Base-by-base conservation (phyloP, 1,140 invertebrate species). In the Cyrtorhinus lividipennis region DNA sequence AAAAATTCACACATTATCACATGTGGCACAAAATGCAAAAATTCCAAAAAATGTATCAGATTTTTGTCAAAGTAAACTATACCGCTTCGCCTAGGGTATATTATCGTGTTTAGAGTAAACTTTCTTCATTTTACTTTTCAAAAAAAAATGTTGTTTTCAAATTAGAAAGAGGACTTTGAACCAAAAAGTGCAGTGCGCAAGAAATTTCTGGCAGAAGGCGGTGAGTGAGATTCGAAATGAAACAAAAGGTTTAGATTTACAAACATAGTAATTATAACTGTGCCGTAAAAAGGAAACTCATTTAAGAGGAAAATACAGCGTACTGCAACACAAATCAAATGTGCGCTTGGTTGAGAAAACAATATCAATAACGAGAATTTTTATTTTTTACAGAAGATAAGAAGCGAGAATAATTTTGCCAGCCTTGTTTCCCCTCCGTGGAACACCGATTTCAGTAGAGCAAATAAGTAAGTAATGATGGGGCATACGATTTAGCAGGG, bases 271-370 rank as follows among this genome's bases (percentile, higher is more conserved):
- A 64, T 56, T 62, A 66, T 61, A 79, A 73, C 72, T 74, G 79
- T 81, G 80, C 80, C 80, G 80, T 81, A 81, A 75, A 82, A 81
- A 82, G 73, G 73, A 76, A 81, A 81, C 78, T 80, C 70, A 77
- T 75, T 76, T 74, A 71, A 73, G 76, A 75, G 73, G 71, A 76
- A 66, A 65, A 68, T 75, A 74, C 74, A 26, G 44, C 53, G 25
- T 30, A 30, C 48, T 56, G 62, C 62, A 63, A 63, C 62, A 53
- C 53, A 63, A 63, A 45, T 22, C 22, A 20, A 63, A 63, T 56
- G 62, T 63, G 62, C 62, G 53, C 53, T 58, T 30, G 56, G 24
- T 63, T 26, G 45, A n/a, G n/a, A 62, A 59, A 59, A 59, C 22
- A 59, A 59, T 59, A 59, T 20, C 57, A 46, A 61, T 61, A 20